Evolutionary conservation across 2,888 invertebrate genomes (phyloP).

Genomic region (Ditylenchus weischeri): DNA sequence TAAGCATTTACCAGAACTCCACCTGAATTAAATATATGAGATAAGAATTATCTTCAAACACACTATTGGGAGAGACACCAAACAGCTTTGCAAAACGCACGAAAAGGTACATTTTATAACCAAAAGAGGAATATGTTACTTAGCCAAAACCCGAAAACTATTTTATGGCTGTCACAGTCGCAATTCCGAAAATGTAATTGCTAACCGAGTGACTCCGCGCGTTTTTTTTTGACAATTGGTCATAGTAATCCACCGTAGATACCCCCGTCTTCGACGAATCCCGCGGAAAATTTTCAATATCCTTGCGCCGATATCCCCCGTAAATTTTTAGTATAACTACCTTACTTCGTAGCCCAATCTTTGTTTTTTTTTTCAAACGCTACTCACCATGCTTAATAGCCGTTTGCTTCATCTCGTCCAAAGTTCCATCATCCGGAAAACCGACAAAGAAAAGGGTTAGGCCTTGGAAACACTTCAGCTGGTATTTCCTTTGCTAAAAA

Average conservation of each 20-base stretch:
- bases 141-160: not conserved
- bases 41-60: not conserved
- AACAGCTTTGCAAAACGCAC: not conserved
- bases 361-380: too few relatives aligned
- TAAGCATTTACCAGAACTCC: constrained; percentile 8
- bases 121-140: not conserved
- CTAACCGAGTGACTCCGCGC: too few relatives aligned
- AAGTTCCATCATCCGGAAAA: constrained; percentile 10
- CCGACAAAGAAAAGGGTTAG: constrained; percentile 15
- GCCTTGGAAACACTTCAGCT: constrained; percentile 16
- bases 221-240: too few relatives aligned
- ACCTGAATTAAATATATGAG: constrained; percentile 3
- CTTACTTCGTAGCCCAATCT: too few relatives aligned
- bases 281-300: too few relatives aligned
- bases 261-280: too few relatives aligned
- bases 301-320: too few relatives aligned
- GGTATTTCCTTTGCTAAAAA: constrained; percentile 14
- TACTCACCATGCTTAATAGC: constrained; percentile 13
- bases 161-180: not conserved
- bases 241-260: too few relatives aligned
- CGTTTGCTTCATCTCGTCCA: constrained; percentile 13
- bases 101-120: too few relatives aligned
- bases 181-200: too few relatives aligned
- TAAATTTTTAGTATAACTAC: too few relatives aligned
- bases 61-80: not conserved